phyloP scores from a whole-genome alignment of 2,113 vertebrate genomes.

The Carassius gibelio region DNA sequence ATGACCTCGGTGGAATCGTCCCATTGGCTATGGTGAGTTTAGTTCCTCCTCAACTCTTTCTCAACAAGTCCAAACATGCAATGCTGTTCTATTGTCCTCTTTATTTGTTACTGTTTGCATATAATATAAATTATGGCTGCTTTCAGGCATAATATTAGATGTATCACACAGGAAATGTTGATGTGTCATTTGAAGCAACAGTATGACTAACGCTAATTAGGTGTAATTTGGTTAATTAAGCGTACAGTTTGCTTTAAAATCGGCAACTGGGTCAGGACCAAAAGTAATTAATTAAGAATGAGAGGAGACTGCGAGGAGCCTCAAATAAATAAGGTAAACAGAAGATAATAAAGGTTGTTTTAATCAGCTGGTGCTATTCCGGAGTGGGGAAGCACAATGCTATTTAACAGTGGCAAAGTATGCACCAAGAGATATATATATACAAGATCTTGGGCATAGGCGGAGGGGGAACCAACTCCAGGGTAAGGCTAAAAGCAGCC shows the following conservation, averaged over 20 bases:
- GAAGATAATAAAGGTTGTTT: slow-evolving; percentile 58
- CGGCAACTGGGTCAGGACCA: slow-evolving; percentile 62
- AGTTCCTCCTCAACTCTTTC: neutral
- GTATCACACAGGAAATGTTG: neutral
- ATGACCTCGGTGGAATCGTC: slow-evolving; percentile 90
- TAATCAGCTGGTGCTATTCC: neutral
- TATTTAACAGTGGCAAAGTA: neutral
- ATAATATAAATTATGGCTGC: neutral
- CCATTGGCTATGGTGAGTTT: slow-evolving; percentile 90
- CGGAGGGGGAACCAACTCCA: no score
- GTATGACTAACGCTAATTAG: slow-evolving; percentile 53
- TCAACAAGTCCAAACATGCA: neutral
- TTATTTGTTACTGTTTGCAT: neutral
- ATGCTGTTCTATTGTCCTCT: neutral
- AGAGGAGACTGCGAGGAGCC: slow-evolving; percentile 50
- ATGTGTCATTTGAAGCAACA: slow-evolving; percentile 36
- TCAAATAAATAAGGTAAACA: slow-evolving; percentile 57
- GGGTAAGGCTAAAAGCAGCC: no score
- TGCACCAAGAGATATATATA: neutral
- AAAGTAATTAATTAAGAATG: slow-evolving; percentile 61
- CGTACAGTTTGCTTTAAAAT: slow-evolving; percentile 51
- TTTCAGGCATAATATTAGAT: slow-evolving; percentile 14
- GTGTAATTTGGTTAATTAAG: slow-evolving; percentile 59
- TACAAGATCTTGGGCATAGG: no score
- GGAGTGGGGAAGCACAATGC: neutral